These are phyloP conservation scores for Nanorana parkeri DNA, from an alignment of 2,113 vertebrate genomes.

Conservation along the genomic window DNA sequence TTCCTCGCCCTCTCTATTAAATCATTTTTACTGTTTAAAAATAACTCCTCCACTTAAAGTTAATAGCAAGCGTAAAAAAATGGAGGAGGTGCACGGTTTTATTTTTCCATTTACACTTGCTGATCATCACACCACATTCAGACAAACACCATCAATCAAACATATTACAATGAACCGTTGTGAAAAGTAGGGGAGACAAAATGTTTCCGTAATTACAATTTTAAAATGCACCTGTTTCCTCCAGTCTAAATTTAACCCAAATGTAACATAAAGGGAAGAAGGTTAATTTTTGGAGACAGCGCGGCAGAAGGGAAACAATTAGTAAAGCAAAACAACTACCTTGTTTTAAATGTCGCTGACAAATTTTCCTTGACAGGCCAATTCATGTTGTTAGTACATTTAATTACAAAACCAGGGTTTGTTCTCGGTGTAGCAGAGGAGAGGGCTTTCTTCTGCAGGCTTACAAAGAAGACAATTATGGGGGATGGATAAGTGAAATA, in stretches of 20 bases:
- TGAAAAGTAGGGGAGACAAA: constrained; percentile 17
- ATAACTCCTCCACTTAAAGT: neutral
- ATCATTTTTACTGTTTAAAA: neutral
- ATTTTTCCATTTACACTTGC: neutral
- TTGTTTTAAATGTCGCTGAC: constrained; percentile 28
- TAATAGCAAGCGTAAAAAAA: neutral
- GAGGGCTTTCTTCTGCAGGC: neutral
- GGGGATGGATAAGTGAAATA: neutral
- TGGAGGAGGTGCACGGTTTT: neutral
- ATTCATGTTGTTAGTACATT: constrained; percentile 43
- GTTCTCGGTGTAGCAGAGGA: constrained; percentile 1
- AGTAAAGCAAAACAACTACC: constrained; percentile 37
- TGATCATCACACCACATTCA: constrained; percentile 12
- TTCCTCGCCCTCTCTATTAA: neutral
- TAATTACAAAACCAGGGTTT: constrained; percentile 33
- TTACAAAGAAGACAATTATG: neutral
- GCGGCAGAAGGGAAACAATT: constrained; percentile 42
- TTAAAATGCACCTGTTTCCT: constrained; percentile 23
- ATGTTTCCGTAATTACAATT: constrained; percentile 17
- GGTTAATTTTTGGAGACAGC: constrained; percentile 38
- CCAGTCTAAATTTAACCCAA: constrained; percentile 32
- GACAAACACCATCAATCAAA: constrained; percentile 21
- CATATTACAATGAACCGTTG: neutral
- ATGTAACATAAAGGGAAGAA: constrained; percentile 25
- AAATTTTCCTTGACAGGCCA: constrained; percentile 46